Percentiles rank a stretch among this genome's conserved stretches.
These are phyloP conservation scores for Diplazon laetatorius DNA, from an alignment of 2,888 invertebrate genomes.

Conservation along the genomic window DNA sequence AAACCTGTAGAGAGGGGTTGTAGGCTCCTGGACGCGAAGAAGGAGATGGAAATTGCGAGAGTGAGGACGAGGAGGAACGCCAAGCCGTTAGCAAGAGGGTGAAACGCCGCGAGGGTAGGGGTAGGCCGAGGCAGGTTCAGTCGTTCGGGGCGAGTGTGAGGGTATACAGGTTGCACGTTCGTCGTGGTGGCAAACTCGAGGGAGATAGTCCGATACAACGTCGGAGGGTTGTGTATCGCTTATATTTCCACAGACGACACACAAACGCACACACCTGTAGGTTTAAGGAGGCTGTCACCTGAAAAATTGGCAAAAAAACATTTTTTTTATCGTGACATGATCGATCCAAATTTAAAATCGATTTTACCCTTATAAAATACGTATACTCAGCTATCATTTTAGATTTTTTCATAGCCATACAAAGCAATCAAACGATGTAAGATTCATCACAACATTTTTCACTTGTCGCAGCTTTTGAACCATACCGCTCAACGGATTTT, in stretches of 20 bases:
- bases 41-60: constrained; percentile 52
- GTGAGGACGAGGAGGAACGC: constrained; percentile 21
- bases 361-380: no score
- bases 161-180: constrained; percentile 1
- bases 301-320: no score
- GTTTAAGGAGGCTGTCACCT: no score
- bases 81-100: constrained; percentile 26
- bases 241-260: constrained; percentile 1
- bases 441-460: no score
- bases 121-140: neutral
- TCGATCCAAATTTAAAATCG: no score
- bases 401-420: no score
- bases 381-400: no score
- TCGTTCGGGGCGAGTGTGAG: constrained; percentile 2
- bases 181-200: neutral
- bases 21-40: constrained; percentile 35
- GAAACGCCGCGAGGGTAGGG: neutral
- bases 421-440: no score
- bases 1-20: constrained; percentile 20
- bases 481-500: no score
- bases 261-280: neutral
- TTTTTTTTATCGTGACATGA: no score
- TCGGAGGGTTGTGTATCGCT: constrained; percentile 20
- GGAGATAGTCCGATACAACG: constrained; percentile 22
- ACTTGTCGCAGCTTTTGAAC: no score